phyloP scores from a whole-genome alignment of 2,888 invertebrate genomes.

The Brenthis ino region DNA sequence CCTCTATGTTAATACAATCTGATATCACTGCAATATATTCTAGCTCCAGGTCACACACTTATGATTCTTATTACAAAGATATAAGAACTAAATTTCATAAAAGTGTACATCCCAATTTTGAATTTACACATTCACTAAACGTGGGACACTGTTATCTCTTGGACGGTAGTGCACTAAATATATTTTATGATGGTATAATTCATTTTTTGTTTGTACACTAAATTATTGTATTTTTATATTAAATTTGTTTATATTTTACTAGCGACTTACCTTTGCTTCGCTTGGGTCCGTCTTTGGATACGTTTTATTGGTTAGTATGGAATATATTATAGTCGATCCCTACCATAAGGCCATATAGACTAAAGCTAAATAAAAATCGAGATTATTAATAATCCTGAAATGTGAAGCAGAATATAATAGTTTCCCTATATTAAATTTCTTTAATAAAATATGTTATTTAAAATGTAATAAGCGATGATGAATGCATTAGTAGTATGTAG shows the following conservation, averaged over 20 bases:
- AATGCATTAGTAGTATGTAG: slow-evolving; percentile 28
- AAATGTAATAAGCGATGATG: slow-evolving; percentile 33
- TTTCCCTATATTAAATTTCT: too few species aligned
- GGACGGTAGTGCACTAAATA: slow-evolving; percentile 25
- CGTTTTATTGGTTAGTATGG: too few species aligned
- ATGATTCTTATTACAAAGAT: slow-evolving; percentile 19
- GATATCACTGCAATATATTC: slow-evolving; percentile 56
- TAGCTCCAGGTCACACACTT: slow-evolving; percentile 33
- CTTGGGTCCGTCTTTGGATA: too few species aligned
- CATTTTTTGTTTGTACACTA: slow-evolving; percentile 8
- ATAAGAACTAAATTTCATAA: slow-evolving; percentile 14
- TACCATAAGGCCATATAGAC: too few species aligned
- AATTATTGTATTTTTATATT: not conserved
- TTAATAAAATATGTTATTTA: slow-evolving; percentile 13
- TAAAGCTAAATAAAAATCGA: too few species aligned
- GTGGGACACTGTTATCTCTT: slow-evolving; percentile 35
- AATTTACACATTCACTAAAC: slow-evolving; percentile 21
- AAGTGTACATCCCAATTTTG: slow-evolving; percentile 14
- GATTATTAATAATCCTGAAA: too few species aligned
- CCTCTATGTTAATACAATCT: slow-evolving; percentile 59
- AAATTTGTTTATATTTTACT: too few species aligned
- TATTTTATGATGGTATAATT: slow-evolving; percentile 34
- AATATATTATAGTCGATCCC: too few species aligned
- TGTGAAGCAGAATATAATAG: too few species aligned
- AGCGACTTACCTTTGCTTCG: too few species aligned